Percentiles rank a stretch among this genome's conserved stretches.
phyloP scores from a whole-genome alignment of 2,888 invertebrate genomes.

The Dasysyrphus tricinctus region DNA sequence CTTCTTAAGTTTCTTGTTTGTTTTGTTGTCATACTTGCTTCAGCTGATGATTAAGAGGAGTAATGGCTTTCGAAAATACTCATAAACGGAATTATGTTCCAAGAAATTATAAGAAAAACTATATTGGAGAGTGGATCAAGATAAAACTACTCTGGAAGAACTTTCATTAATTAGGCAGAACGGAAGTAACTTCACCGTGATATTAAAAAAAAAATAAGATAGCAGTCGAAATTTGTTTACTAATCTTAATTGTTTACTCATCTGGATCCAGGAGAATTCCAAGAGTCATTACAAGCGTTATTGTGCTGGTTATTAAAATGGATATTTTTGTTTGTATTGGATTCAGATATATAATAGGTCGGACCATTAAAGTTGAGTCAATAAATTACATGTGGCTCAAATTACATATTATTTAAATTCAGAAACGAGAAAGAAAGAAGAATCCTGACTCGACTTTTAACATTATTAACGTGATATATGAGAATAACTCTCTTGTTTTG shows the following conservation, averaged over 20 bases:
- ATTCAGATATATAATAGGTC: no score
- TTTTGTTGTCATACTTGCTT: not conserved
- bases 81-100: slow-evolving; percentile 5
- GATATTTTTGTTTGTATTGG: no score
- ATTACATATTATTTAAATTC: no score
- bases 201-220: not conserved
- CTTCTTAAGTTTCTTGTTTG: no score
- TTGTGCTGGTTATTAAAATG: no score
- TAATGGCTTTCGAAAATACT: slow-evolving; percentile 39
- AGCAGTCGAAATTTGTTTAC: not conserved
- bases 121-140: not conserved
- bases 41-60: slow-evolving; percentile 25
- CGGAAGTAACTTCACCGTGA: not conserved
- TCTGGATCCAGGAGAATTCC: not conserved
- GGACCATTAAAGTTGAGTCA: no score
- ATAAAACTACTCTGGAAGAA: not conserved
- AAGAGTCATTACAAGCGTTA: no score
- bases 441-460: no score
- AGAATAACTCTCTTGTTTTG: no score
- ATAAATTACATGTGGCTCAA: no score
- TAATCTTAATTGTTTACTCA: not conserved
- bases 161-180: slow-evolving; percentile 4
- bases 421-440: no score
- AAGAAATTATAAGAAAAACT: not conserved
- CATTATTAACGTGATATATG: no score